These are phyloP conservation scores for Sacculina carcini DNA, from an alignment of 2,888 invertebrate species.

Conservation along the genomic window DNA sequence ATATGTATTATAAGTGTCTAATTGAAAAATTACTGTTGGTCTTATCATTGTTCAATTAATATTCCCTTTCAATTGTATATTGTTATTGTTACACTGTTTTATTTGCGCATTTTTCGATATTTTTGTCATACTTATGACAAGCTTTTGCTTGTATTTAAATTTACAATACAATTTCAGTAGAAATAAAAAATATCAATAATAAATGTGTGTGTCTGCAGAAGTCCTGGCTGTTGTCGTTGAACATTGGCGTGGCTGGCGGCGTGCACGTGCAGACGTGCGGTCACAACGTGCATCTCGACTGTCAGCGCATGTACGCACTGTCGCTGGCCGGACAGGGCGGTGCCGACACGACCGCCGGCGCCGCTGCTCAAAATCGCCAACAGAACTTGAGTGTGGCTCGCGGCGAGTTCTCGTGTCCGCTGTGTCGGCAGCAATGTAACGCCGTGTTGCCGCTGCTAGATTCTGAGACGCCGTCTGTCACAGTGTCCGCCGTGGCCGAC, in stretches of 20 bases:
- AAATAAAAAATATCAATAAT: background rate
- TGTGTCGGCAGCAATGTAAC: slow-evolving; percentile 75
- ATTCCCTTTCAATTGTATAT: too few relatives aligned
- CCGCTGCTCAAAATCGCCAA: too few relatives aligned
- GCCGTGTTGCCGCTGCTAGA: slow-evolving; percentile 41
- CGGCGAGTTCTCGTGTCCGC: slow-evolving; percentile 79
- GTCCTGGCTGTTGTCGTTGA: slow-evolving; percentile 51
- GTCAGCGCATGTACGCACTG: slow-evolving; percentile 66
- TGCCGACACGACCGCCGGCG: slow-evolving; percentile 25
- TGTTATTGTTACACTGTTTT: too few relatives aligned
- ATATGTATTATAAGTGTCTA: too few relatives aligned
- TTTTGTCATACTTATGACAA: too few relatives aligned
- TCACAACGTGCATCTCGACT: slow-evolving; percentile 83
- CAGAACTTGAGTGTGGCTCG: slow-evolving; percentile 35
- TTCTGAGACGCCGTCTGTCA: slow-evolving; percentile 41
- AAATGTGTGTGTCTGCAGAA: slow-evolving; percentile 23
- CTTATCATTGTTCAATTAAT: too few relatives aligned
- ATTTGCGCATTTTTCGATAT: too few relatives aligned
- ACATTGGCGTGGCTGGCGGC: slow-evolving; percentile 67
- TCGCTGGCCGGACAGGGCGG: slow-evolving; percentile 40
- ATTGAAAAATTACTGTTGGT: too few relatives aligned
- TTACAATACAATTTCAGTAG: too few relatives aligned
- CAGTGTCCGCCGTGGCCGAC: slow-evolving; percentile 30
- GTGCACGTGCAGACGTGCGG: slow-evolving; percentile 87
- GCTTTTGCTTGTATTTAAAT: too few relatives aligned